Conservation (phyloP, 2,113 vertebrate species). For the Gallinago media region DNA sequence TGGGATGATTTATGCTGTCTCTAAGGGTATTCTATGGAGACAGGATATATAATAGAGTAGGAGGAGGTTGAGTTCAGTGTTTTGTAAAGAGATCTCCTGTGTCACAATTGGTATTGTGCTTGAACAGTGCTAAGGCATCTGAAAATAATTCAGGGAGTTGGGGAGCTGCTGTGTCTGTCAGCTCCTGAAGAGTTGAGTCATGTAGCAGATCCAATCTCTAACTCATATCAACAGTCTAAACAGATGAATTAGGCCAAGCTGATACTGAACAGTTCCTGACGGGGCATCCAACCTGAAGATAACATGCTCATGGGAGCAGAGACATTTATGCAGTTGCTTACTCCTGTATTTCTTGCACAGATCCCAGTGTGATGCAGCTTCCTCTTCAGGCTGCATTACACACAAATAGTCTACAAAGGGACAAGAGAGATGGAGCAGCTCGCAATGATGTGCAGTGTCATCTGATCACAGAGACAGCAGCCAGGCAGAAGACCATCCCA, state of each 20-base stretch:
- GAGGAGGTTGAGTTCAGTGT: not conserved
- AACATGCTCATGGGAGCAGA: not conserved
- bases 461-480: not conserved
- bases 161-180: conserved; percentile 16
- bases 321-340: not conserved
- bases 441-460: not conserved
- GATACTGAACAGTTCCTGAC: not conserved
- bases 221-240: not conserved
- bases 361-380: not conserved
- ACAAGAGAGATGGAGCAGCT: not conserved
- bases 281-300: not conserved
- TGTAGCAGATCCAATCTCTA: not conserved
- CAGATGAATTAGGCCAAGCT: not conserved
- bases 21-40: not conserved
- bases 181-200: not conserved
- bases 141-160: not conserved
- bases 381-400: not conserved
- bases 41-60: not conserved
- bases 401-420: not conserved
- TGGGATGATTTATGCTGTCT: not conserved
- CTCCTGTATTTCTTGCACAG: not conserved
- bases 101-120: conserved; percentile 11
- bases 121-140: not conserved
- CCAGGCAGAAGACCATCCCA: not conserved
- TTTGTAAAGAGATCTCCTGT: not conserved